phyloP scores from a whole-genome alignment of 2,113 vertebrate species.

The Cettia cetti region DNA sequence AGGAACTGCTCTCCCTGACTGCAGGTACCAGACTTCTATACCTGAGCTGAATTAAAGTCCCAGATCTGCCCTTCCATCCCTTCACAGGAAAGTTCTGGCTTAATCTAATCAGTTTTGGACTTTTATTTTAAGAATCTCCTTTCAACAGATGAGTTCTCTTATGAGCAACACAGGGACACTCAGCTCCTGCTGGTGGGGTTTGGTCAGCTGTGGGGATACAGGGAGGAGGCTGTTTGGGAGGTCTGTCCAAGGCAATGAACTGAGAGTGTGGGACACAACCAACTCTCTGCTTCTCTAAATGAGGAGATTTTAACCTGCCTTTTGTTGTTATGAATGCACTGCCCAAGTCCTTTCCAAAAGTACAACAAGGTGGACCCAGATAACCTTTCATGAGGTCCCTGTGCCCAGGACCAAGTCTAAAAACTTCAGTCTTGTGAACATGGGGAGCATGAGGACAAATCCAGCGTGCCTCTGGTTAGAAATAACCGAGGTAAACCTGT shows the following conservation, averaged over 20 bases:
- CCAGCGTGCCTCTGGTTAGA: neutral
- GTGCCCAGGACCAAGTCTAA: neutral
- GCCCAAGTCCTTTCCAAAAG: neutral
- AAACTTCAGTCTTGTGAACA: neutral
- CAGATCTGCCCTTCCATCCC: neutral
- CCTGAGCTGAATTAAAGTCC: neutral
- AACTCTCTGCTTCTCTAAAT: neutral
- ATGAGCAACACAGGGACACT: neutral
- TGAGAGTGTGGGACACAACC: fast-evolving
- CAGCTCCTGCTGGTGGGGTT: neutral
- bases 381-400: neutral
- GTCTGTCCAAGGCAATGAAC: neutral
- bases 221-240: neutral
- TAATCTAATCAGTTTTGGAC: neutral
- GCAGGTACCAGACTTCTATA: neutral
- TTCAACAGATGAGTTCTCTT: neutral
- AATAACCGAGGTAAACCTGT: neutral
- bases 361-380: neutral
- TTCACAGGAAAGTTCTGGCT: neutral
- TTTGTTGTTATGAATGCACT: neutral
- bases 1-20: neutral
- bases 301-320: neutral
- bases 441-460: neutral
- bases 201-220: neutral
- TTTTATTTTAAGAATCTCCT: neutral